Conservation (phyloP, 2,797 vertebrate species). For the Chiloscyllium punctatum region DNA sequence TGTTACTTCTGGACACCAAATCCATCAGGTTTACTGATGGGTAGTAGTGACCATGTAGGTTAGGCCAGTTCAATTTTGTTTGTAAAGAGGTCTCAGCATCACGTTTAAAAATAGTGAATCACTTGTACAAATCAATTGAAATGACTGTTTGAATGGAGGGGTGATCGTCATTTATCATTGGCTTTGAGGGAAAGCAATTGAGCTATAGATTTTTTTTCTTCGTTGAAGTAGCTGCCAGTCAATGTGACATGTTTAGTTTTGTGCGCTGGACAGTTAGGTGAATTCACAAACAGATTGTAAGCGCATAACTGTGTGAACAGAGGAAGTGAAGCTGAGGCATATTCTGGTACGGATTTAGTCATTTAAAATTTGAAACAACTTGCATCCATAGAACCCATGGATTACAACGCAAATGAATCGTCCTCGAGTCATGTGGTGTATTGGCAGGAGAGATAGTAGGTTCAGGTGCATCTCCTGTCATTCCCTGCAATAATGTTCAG, state of each 20-base stretch:
- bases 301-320: neutral
- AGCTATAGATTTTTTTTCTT: slow-evolving; percentile 20
- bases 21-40: slow-evolving; percentile 10
- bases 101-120: neutral
- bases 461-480: neutral
- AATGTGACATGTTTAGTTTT: neutral
- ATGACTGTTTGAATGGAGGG: neutral
- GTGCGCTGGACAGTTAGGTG: neutral
- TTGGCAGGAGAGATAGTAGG: too few relatives aligned
- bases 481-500: neutral
- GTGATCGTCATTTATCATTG: slow-evolving; percentile 11
- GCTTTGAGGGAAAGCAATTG: neutral
- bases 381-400: too few relatives aligned
- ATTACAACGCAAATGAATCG: neutral
- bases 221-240: neutral
- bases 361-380: neutral
- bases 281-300: neutral
- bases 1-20: neutral
- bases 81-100: neutral
- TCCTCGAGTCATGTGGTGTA: neutral
- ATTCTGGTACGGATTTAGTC: neutral
- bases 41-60: neutral
- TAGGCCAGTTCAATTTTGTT: neutral
- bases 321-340: neutral
- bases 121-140: neutral